These are phyloP conservation scores for Epicauta chinensis DNA, from an alignment of 1,140 invertebrate species.

Conservation along the genomic window DNA sequence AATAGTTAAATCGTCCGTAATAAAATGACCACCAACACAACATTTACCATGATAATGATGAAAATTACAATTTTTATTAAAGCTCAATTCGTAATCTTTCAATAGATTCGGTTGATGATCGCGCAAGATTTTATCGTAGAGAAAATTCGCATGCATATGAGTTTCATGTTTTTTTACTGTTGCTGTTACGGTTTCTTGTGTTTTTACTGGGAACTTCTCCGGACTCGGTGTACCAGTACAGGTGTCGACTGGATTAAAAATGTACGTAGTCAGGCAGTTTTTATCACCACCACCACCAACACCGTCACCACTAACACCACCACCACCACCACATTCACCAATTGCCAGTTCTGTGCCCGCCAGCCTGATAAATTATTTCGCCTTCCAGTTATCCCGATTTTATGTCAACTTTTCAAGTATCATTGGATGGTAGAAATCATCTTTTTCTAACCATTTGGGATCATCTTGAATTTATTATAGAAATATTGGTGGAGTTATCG, in stretches of 20 bases:
- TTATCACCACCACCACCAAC: slow-evolving; percentile 28
- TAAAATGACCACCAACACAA: slow-evolving; percentile 34
- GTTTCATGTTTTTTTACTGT: slow-evolving; percentile 6
- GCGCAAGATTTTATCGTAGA: slow-evolving; percentile 32
- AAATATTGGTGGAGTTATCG: no score
- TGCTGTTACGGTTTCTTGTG: background rate
- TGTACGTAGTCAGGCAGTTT: slow-evolving; percentile 41
- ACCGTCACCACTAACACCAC: slow-evolving; percentile 1
- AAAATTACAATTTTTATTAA: slow-evolving; percentile 30
- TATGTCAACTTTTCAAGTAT: no score
- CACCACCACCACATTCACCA: slow-evolving; percentile 22
- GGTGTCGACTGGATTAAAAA: slow-evolving; percentile 40
- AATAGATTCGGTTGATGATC: slow-evolving; percentile 35
- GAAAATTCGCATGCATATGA: slow-evolving; percentile 35
- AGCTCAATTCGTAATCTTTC: slow-evolving; percentile 35
- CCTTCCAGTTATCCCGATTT: no score
- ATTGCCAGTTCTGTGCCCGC: slow-evolving; percentile 34
- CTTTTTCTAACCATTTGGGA: no score
- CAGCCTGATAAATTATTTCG: slow-evolving; percentile 40
- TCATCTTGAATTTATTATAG: no score
- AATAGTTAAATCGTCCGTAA: slow-evolving; percentile 30
- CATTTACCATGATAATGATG: slow-evolving; percentile 29
- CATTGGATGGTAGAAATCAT: no score
- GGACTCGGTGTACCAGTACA: slow-evolving; percentile 39
- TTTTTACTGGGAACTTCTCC: slow-evolving; percentile 25